A percentile compares a stretch with the other conserved stretches of the same genome.
These are phyloP conservation scores for Octodonta nipae DNA, from an alignment of 2,888 invertebrate genomes.

Conservation along the genomic window DNA sequence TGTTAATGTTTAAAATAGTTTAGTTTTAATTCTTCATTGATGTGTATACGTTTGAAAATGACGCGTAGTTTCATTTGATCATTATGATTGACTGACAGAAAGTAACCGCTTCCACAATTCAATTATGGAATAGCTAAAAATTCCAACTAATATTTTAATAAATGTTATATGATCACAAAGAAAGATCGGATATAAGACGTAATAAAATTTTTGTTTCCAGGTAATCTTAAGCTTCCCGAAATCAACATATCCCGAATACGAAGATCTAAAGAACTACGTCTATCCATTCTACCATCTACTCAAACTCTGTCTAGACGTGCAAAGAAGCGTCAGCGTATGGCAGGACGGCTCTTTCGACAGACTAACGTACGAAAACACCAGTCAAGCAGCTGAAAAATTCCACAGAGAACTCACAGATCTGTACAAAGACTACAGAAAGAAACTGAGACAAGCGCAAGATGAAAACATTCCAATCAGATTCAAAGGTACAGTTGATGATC, in stretches of 20 bases:
- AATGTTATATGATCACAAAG: no score
- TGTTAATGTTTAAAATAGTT: no score
- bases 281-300: constrained; percentile 56
- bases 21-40: no score
- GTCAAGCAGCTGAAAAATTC: constrained; percentile 62
- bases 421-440: constrained; percentile 61
- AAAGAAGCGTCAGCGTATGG: constrained; percentile 71
- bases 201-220: no score
- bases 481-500: constrained; percentile 51
- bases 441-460: constrained; percentile 63
- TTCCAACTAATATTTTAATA: no score
- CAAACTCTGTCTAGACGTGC: constrained; percentile 57
- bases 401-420: constrained; percentile 61
- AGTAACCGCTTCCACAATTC: no score
- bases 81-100: no score
- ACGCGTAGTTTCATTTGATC: no score
- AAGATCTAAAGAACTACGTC: constrained; percentile 60
- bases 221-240: constrained; percentile 70
- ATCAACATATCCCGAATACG: constrained; percentile 64
- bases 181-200: no score
- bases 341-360: constrained; percentile 83
- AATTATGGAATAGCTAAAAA: no score
- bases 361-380: constrained; percentile 62
- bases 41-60: no score
- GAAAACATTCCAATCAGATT: constrained; percentile 47